Conservation (phyloP, 2,888 invertebrate genomes). For the Papilio protenor region DNA sequence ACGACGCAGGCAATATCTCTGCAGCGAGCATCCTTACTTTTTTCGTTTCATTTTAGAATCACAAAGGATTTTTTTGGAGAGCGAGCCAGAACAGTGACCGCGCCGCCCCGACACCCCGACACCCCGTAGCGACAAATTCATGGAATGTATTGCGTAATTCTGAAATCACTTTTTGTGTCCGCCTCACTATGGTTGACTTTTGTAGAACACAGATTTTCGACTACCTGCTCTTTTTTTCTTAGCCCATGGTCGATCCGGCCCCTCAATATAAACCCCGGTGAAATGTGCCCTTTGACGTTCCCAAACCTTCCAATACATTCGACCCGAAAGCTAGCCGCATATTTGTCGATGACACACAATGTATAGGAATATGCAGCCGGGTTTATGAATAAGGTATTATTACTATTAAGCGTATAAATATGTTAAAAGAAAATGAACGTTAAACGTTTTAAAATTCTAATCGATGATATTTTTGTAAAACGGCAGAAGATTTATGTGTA, state of each 20-base stretch:
- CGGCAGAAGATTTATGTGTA: not conserved
- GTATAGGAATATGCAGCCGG: not conserved
- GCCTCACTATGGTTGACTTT: constrained; percentile 52
- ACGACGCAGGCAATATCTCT: constrained; percentile 21
- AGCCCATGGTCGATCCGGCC: constrained; percentile 3
- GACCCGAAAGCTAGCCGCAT: constrained; percentile 18
- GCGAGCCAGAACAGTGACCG: constrained; percentile 45
- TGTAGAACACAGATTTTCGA: constrained; percentile 51
- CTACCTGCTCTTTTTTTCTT: constrained; percentile 58
- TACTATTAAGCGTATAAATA: not conserved
- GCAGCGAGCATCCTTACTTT: not conserved
- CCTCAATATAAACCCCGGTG: constrained; percentile 21
- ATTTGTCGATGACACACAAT: not conserved
- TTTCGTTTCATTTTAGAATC: constrained; percentile 27
- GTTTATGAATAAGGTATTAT: constrained; percentile 3
- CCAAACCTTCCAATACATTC: constrained; percentile 13
- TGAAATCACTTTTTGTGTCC: constrained; percentile 56
- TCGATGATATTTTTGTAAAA: not conserved
- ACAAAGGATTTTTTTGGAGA: constrained; percentile 31
- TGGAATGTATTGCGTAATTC: constrained; percentile 61
- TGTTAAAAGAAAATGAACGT: not conserved
- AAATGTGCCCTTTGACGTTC: constrained; percentile 11
- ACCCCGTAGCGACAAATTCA: constrained; percentile 46
- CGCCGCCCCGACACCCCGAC: constrained; percentile 7
- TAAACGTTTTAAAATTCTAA: not conserved